Evolutionary conservation across 2,797 vertebrate species (phyloP), one percentile per base, ranked within the genome.

Genomic region (Helicolenus hilgendorfi): DNA sequence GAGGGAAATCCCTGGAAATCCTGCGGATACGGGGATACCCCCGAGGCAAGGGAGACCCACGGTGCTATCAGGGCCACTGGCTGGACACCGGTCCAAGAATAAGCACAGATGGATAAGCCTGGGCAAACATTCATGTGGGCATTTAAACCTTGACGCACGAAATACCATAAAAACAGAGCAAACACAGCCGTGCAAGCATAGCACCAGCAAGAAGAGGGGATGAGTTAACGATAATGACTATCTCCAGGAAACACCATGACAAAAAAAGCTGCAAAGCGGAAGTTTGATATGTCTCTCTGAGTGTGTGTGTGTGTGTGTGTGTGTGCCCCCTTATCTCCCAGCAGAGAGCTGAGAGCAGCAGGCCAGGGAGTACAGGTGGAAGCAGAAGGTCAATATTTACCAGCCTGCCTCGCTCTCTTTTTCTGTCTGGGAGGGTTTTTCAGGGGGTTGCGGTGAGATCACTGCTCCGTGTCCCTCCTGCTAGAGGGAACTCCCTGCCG

Each of bases 351-450:
- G 81, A 91, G 75, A 84, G 77, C 83, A 77, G 85, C 68, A 27
- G 59, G 64, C 49, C 36, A 0, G 80, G 29, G 58, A 80, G 82
- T 7, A 8, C 4, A 72, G 77, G 55, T 55, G 73, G 77, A 84
- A 91, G 79, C 86, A 85, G 62, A 85, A 79, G 41, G 95, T 97
- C 97, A 98, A 98, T 98, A 97, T 98, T 98, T 96, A 97, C 96
- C 92, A 65, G 79, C 72, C 72, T 35, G 75, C 62, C 41, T 67
- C 8, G 7, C 85, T 86, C 70, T 33, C 20, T 11, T 77, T 86
- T 67, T 75, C 84, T 92, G 89, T 59, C 76, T 81, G 67, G 72
- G 90, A 89, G 87, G 92, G 84, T 89, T 92, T 91, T 80, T 78
- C n/a, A n/a, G 87, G 85, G 90, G 84, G 87, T 84, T 92, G 87